These are phyloP conservation scores for Penaeus japonicus DNA, from an alignment of 1,140 invertebrate genomes.

Conservation along the genomic window DNA sequence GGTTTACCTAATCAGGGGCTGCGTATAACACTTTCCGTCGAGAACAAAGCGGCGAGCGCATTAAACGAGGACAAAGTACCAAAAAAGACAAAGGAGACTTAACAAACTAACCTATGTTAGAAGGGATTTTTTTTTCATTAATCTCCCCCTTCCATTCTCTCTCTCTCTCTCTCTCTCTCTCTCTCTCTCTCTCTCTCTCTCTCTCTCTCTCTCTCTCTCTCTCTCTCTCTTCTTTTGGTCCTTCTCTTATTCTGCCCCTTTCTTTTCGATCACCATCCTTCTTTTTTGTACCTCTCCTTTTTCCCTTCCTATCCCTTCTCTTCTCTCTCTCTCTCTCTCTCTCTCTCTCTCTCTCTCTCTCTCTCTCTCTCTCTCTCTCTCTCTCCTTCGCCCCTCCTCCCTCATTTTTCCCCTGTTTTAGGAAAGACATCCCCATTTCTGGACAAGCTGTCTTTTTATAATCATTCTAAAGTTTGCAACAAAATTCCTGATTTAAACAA, in stretches of 20 bases:
- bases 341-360: background rate
- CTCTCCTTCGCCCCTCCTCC: background rate
- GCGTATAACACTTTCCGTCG: no score
- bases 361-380: background rate
- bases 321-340: background rate
- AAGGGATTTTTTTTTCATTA: background rate
- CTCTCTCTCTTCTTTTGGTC: background rate
- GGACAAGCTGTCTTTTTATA: no score
- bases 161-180: background rate
- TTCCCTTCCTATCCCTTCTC: background rate
- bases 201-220: background rate
- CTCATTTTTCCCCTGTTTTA: background rate
- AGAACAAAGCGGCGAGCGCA: no score
- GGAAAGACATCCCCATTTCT: no score
- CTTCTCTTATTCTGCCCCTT: no score
- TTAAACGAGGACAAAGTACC: no score
- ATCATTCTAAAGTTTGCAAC: no score
- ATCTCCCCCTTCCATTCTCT: constrained; percentile 16
- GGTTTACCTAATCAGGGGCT: no score
- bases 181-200: background rate
- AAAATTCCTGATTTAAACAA: no score
- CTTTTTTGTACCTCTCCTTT: background rate
- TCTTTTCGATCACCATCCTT: background rate
- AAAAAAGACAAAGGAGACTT: no score
- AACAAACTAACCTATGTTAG: no score